Evolutionary conservation across 2,888 invertebrate genomes (phyloP).

Genomic region (Pimpla rufipes): DNA sequence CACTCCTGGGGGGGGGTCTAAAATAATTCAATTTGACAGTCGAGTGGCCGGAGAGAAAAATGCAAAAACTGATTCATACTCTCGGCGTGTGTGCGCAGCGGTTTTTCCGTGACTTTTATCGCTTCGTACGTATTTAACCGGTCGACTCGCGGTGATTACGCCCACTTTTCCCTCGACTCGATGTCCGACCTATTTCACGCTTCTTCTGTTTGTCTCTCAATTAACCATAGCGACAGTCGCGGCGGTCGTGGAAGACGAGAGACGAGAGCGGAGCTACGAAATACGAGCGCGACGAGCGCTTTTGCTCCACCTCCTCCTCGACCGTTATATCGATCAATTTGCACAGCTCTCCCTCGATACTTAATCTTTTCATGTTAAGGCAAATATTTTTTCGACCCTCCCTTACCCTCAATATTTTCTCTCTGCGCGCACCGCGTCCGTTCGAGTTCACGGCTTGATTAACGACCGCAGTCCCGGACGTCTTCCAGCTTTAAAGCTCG

Average conservation of each 20-base stretch:
- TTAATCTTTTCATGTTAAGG: neutral
- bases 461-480: neutral
- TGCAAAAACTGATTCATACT: neutral
- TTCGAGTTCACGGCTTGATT: neutral
- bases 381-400: constrained; percentile 3
- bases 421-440: neutral
- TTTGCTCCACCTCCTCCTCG: neutral
- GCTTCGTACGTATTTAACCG: neutral
- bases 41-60: neutral
- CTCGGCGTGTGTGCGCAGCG: too few relatives aligned
- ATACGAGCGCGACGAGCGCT: neutral
- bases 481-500: constrained; percentile 38
- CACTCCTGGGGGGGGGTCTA: neutral
- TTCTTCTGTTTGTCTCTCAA: constrained; percentile 29
- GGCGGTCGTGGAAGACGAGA: too few relatives aligned
- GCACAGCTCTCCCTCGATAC: neutral
- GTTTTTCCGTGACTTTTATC: constrained; percentile 7
- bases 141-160: neutral
- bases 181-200: neutral
- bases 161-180: neutral
- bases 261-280: neutral
- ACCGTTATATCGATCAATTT: neutral
- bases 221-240: neutral
- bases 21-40: constrained; percentile 12
- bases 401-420: neutral